Base-by-base conservation (phyloP, 2,797 vertebrate genomes). In the Myotis pilosus region DNA sequence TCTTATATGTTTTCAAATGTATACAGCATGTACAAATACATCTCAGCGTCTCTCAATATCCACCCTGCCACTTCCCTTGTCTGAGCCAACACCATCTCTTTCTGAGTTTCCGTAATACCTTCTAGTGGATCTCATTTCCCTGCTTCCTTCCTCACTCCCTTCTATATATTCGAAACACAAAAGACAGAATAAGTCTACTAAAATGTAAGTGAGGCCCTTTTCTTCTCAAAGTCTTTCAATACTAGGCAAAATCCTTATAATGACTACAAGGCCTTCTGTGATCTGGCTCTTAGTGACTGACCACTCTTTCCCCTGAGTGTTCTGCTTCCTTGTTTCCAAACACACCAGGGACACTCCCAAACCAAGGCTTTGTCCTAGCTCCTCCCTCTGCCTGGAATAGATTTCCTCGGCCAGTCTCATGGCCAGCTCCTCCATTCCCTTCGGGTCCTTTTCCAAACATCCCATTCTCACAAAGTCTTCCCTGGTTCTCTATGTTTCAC, bases 221-320 rank as follows among this genome's bases (percentile, higher is more conserved):
- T n/a, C 81, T 36, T 92, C 55, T 41, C 44, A 13, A 62, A 57
- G 28, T 64, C 57, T 83, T 62, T 75, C n/a, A 64, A 17, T 30
- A 33, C 19, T 41, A 74, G 30, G 25, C 9, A 10, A 71, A 60
- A 72, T 44, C 28, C 7, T 83, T 79, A 33, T 8, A 64, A 57
- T 53, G 47, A 83, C 38, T 19, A 30, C 11, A 83, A 82, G 16
- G 8, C 1, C 1, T 8, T 25, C 81, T 66, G 2, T 49, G 41
- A 20, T 16, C 30, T 1, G 9, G 25, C 25, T 94, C 4, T 68
- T 57, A 15, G n/a, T 9, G 28, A 49, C 8, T 5, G 38, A 64
- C 3, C 0, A 0, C 8, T 53, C 55, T 23, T 68, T 44, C 60
- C 20, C 3, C 7, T 33, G 0, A 22, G 20, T 57, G 7, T 8